Percentiles rank a stretch among this genome's conserved stretches.
phyloP scores from a whole-genome alignment of 2,113 vertebrate genomes.

The Amphiprion percula region DNA sequence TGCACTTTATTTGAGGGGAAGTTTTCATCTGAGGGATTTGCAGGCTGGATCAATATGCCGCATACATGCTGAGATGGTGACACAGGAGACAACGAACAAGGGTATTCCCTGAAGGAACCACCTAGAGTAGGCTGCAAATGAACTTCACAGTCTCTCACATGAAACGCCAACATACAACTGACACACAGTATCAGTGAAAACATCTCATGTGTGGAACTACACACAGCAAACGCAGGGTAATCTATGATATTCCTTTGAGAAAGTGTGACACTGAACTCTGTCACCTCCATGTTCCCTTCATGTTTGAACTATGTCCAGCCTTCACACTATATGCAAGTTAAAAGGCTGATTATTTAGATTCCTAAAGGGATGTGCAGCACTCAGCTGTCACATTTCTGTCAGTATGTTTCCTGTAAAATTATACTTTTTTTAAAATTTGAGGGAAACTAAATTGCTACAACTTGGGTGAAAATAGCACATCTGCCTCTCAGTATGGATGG shows the following conservation, averaged over 20 bases:
- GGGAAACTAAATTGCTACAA: background rate
- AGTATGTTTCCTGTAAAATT: no score
- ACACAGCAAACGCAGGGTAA: slow-evolving; percentile 11
- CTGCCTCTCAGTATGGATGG: background rate
- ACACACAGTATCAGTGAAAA: slow-evolving; percentile 37
- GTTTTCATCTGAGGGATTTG: slow-evolving; percentile 46
- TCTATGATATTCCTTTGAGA: slow-evolving; percentile 1
- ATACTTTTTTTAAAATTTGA: no score
- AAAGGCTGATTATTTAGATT: slow-evolving; percentile 18
- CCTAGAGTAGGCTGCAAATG: slow-evolving; percentile 40
- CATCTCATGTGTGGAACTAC: slow-evolving; percentile 9
- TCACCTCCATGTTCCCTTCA: background rate
- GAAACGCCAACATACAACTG: slow-evolving; percentile 49
- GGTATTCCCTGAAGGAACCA: slow-evolving; percentile 43
- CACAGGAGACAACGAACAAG: slow-evolving; percentile 55
- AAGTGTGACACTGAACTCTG: background rate
- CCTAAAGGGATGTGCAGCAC: background rate
- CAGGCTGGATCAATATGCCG: slow-evolving; percentile 56
- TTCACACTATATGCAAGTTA: background rate
- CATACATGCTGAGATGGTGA: slow-evolving; percentile 47
- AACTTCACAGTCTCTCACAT: slow-evolving; percentile 61
- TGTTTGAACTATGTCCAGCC: background rate
- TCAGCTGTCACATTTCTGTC: background rate
- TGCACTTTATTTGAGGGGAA: slow-evolving; percentile 25
- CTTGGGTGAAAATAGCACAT: background rate